Evolutionary conservation across 2,888 invertebrate genomes (phyloP), one percentile per base, ranked within the genome.

Genomic region (Andrena praecox): DNA sequence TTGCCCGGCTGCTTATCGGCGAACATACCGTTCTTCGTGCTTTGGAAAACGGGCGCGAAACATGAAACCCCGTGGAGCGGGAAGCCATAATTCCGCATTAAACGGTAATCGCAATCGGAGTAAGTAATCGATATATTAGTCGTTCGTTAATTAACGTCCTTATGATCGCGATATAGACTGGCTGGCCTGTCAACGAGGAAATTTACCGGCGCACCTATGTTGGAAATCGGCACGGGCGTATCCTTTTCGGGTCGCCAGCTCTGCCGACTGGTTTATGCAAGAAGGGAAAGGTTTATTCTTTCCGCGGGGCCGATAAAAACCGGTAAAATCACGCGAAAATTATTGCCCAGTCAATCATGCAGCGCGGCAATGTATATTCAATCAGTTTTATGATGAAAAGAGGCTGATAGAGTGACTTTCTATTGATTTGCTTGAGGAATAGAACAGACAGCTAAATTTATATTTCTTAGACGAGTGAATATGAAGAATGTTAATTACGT

Each of bases 101-200:
- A 88, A 86, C 85, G 86, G 80, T 87, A 89, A 90, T 89, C 87
- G 89, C 88, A 87, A 90, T 89, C 85, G 84, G 86, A 80, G 86
- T 86, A 89, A 90, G 88, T 90, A 91, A 91, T 91, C 91, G 91
- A 91, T 90, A 89, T 89, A 91, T 91, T 91, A 91, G 90, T 85
- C 86, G 87, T 87, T 83, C 89, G 85, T 91, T 91, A 91, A 92
- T 91, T 91, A 90, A 88, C 86, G 82, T 85, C 87, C 90, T 89
- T 89, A 90, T 85, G 89, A 91, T 90, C 83, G 85, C 87, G 83
- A 79, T 86, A 86, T 81, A 86, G 85, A 69, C 86, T 84, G 87
- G 89, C 85, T 83, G 86, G 77, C 84, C 87, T 85, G 89, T 90
- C 89, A 87, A 80, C 86, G 75, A 50, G 33, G 54, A 86, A 85